Evolutionary conservation across 2,888 invertebrate species (phyloP), one percentile per base, ranked within the genome.

Genomic region (Caenorhabditis zanzibari): DNA sequence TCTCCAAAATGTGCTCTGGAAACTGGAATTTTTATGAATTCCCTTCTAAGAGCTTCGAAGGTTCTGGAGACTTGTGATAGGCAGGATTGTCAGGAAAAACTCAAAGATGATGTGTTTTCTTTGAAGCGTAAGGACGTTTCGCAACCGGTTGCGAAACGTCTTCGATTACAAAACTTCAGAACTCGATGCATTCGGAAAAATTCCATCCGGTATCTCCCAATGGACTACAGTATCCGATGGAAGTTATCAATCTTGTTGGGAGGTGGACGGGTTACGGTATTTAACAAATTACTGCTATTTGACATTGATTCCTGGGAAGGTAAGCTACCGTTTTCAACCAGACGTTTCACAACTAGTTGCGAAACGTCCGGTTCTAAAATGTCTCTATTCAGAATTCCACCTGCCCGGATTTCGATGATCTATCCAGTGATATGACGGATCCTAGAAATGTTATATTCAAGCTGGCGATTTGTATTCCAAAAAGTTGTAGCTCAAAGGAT

Each of bases 211-310:
- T 1, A 61, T 73, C n/a, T 52, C 73, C 1, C 61, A 73, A 32
- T 73, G 73, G 73, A 32, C 26, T 12, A 61, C 61, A 19, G 22
- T 58, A 12, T 73, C 73, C 9, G 74, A 74, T 28, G 74, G 74
- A 9, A 54, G 54, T 28, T 74, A 52, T 19, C 14, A 63, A 7
- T n/a, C 41, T 26, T 74, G 74, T 44, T 0, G 44, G 0, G 74
- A 63, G 6, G 24, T 64, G 3, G 64, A 64, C 14, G 74, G 74
- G 26, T 16, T 52, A 28, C 64, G 64, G 26, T 74, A 74, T 49
- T 19, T 41, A 12, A 74, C 74, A 32, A 52, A 74, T 19, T 74
- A 74, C 22, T 74, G 74, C n/a, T 74, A 54, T 22, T 16, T 74
- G 44, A 28, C 19, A 0, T n/a, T 74, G 54, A 26, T 56, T 14